Percentiles rank a stretch among this genome's conserved stretches.
phyloP scores from a whole-genome alignment of 2,797 vertebrate genomes.

The Naso thynnoides region DNA sequence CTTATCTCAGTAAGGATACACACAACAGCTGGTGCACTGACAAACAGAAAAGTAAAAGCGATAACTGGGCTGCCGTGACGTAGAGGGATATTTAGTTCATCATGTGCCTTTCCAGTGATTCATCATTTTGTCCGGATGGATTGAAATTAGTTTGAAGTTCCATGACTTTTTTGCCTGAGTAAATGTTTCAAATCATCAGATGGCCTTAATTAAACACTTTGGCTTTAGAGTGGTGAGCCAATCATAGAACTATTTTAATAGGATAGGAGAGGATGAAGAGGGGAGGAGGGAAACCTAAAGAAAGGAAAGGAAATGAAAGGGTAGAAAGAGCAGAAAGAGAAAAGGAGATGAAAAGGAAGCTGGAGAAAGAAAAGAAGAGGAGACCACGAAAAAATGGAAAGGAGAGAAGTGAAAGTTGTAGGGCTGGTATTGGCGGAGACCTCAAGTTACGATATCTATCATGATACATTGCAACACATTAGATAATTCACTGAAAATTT shows the following conservation, averaged over 20 bases:
- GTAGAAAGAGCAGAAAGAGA: neutral
- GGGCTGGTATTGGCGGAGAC: too few species aligned
- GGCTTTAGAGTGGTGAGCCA: conserved; percentile 12
- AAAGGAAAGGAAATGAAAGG: neutral
- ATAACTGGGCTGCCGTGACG: conserved; percentile 9
- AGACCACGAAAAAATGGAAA: too few species aligned
- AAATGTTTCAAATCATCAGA: neutral
- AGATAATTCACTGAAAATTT: too few species aligned
- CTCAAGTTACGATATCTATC: too few species aligned
- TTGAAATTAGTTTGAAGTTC: neutral
- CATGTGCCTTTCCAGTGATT: conserved; percentile 28
- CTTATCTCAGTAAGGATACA: conserved; percentile 39
- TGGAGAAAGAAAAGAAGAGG: neutral
- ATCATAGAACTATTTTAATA: conserved; percentile 21
- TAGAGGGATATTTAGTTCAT: conserved; percentile 14
- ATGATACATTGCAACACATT: too few species aligned
- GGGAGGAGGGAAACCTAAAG: too few species aligned
- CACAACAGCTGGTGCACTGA: conserved; percentile 31
- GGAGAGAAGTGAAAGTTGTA: too few species aligned
- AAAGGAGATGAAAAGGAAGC: neutral
- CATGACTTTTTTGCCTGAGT: neutral
- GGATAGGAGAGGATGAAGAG: neutral
- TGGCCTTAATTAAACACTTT: neutral
- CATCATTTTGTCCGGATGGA: conserved; percentile 26
- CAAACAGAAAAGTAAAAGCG: conserved; percentile 45